Base-by-base conservation (phyloP, 2,113 vertebrate genomes). In the Xenus cinereus region DNA sequence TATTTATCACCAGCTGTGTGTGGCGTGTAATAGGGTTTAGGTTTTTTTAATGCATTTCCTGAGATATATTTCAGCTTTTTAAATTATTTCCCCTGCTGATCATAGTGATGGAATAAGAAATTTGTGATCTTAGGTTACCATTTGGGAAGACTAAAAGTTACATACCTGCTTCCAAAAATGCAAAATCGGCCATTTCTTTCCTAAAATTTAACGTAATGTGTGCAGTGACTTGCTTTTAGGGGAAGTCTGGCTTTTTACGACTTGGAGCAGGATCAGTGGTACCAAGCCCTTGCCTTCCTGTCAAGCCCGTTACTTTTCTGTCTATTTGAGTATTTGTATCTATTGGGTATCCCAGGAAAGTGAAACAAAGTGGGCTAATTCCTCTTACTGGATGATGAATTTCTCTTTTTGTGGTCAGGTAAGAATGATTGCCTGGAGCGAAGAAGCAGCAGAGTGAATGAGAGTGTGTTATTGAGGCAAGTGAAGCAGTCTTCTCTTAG, bases 321-420 rank as follows among this genome's bases (percentile, higher is more conserved):
- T 76, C 33, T 80, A 7, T 83, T 48, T 48, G 54, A 80, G 24
- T 28, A 33, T 86, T 71, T 66, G 41, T 62, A 22, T 23, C 48
- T 48, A 23, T 48, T 48, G 21, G 48, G 48, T 92, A 84, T 93
- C 75, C 41, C 41, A 89, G 76, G 59, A 62, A 92, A 81, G 64
- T 71, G 68, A 94, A 94, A 89, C 46, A 33, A 84, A 90, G 67
- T 77, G 51, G 59, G 59, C 41, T 91, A 92, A 93, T 87, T 87
- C 68, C 41, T 94, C 63, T 84, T 89, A 86, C 50, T 41, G 54
- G 59, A 54, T 96, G 96, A 96, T 93, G 73, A 60, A 93, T 95
- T 89, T 91, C n/a, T 91, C 46, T 92, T 87, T 93, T 80, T 77
- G 50, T 71, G 71, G 84, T 86, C 84, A 84, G 68, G 83, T 84